Evolutionary conservation across 2,888 invertebrate species (phyloP).

Genomic region (Serrognathus titanus): DNA sequence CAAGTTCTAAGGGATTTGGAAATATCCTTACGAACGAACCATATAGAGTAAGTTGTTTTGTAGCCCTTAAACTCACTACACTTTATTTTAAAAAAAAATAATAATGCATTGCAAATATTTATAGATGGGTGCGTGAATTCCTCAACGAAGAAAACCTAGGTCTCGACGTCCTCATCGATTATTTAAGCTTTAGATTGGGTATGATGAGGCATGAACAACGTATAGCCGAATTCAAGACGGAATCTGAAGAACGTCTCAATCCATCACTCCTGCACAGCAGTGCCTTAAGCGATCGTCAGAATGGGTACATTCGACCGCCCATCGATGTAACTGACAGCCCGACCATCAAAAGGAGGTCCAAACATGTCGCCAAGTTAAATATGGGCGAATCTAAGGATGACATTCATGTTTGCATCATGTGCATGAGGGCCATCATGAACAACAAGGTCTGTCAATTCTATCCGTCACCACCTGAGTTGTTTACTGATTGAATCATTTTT

Average conservation of each 20-base stretch:
- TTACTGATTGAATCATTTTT: neutral
- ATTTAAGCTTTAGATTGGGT: constrained; percentile 89
- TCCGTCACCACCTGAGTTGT: neutral
- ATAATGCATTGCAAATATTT: constrained; percentile 27
- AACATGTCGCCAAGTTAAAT: constrained; percentile 84
- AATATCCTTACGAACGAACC: constrained; percentile 97
- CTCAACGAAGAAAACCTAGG: constrained; percentile 95
- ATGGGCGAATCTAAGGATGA: constrained; percentile 97
- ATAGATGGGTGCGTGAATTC: constrained; percentile 97
- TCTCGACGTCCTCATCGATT: constrained; percentile 94
- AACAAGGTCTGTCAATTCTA: constrained; percentile 70
- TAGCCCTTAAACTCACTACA: too few species aligned
- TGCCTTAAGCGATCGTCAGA: constrained; percentile 25
- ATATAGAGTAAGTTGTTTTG: constrained; percentile 82
- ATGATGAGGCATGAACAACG: constrained; percentile 92
- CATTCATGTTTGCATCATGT: constrained; percentile 99
- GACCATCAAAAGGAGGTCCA: constrained; percentile 68
- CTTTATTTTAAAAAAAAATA: neutral
- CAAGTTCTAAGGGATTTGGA: constrained; percentile 97
- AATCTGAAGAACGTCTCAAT: constrained; percentile 73
- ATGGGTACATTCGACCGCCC: constrained; percentile 32
- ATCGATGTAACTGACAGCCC: constrained; percentile 60
- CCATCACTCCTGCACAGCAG: constrained; percentile 33
- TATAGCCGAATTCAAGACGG: constrained; percentile 69
- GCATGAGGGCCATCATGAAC: constrained; percentile 99